Conservation (phyloP, 2,797 vertebrate species). For the Hapalemur alaotrensis region DNA sequence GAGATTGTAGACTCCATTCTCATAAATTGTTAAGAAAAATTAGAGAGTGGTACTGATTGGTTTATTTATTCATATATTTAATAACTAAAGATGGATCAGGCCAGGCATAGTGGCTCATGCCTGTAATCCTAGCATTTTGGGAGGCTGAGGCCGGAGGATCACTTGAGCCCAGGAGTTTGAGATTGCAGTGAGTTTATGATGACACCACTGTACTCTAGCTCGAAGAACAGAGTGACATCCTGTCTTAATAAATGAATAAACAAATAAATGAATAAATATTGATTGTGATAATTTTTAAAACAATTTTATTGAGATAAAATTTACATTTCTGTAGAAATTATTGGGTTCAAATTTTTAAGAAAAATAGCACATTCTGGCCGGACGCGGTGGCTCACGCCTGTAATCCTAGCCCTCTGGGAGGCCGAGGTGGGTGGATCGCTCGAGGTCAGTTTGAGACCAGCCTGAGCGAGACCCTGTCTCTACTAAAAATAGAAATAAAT, state of each 20-base stretch:
- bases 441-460: too few species aligned
- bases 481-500: too few species aligned
- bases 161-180: background rate
- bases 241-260: background rate
- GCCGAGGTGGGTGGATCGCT: too few species aligned
- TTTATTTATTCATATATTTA: background rate
- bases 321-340: background rate
- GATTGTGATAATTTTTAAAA: background rate
- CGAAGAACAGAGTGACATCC: background rate
- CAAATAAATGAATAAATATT: background rate
- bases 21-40: constrained; percentile 38
- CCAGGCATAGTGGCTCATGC: background rate
- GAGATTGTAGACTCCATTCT: background rate
- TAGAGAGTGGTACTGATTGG: background rate
- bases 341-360: background rate
- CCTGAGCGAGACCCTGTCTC: too few species aligned
- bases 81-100: background rate
- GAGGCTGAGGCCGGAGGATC: background rate
- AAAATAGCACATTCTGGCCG: background rate
- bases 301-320: background rate
- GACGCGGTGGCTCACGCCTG: too few species aligned
- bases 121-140: background rate
- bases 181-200: background rate
- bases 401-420: too few species aligned
- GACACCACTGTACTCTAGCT: background rate